Evolutionary conservation across 2,888 invertebrate species (phyloP).

Genomic region (Trissoscelio sp.): DNA sequence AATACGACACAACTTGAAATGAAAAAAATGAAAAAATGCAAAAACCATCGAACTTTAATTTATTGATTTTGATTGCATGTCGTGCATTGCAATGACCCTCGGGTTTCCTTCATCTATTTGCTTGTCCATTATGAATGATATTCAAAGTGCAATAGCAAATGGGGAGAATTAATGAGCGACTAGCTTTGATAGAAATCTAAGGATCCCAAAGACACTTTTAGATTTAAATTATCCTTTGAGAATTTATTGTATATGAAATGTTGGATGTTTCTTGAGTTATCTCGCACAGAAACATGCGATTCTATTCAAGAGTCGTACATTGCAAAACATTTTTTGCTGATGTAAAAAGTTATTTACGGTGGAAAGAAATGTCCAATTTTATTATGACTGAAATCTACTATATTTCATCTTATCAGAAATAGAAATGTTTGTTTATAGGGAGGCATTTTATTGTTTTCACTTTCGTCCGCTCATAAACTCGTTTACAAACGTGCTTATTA

Average conservation of each 20-base stretch:
- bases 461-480: no score
- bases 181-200: slow-evolving; percentile 21
- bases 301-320: slow-evolving; percentile 15
- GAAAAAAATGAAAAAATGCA: not conserved
- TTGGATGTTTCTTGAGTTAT: slow-evolving; percentile 7
- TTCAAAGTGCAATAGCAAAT: slow-evolving; percentile 12
- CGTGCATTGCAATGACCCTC: slow-evolving; percentile 14
- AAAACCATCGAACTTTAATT: not conserved
- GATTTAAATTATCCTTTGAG: not conserved
- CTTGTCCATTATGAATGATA: slow-evolving; percentile 36
- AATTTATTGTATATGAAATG: slow-evolving; percentile 27
- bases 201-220: slow-evolving; percentile 13
- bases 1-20: not conserved
- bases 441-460: slow-evolving; percentile 1
- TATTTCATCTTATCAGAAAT: not conserved
- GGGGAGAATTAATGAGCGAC: slow-evolving; percentile 34
- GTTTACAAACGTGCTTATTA: no score
- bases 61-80: slow-evolving; percentile 35
- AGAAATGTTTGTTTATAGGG: not conserved
- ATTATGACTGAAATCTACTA: not conserved
- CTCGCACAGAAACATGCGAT: not conserved
- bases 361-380: slow-evolving; percentile 6
- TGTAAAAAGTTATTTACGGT: not conserved
- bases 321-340: not conserved
- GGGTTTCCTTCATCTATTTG: slow-evolving; percentile 22